Base-by-base conservation (phyloP, 2,888 invertebrate genomes). In the Rhabditophanes sp. region DNA sequence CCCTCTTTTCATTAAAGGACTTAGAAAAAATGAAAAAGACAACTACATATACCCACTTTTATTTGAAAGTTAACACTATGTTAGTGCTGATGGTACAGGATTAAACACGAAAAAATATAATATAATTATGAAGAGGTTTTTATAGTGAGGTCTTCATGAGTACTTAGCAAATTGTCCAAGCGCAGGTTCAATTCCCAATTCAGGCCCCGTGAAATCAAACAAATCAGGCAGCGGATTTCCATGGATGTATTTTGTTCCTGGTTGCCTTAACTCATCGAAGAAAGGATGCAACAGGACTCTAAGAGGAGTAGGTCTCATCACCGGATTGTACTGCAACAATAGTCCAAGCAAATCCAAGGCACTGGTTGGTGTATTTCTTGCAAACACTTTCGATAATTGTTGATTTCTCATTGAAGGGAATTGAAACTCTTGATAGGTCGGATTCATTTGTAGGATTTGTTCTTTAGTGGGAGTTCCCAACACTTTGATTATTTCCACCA, bases 391-490 rank as follows among this genome's bases (percentile, higher is more conserved):
- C 2, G 17, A 34, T 4, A 34, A 17, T 12, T 30, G 12, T 33
- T 9, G 3, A 12, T 33, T 34, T 12, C 37, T 20, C 9, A 22
- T 9, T 22, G 23, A 26, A 9, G n/a, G n/a, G n/a, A n/a, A n/a
- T n/a, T n/a, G n/a, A n/a, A n/a, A n/a, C n/a, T n/a, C n/a, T n/a
- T 90, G 88, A 69, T 99, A 99, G 72, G 96, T 93, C 53, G 93
- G 90, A 75, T 96, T 96, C 96, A 99, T 99, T 74, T 93, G 90
- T 66, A 87, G 78, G 67, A 99, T 99, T 75, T 96, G 93, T 72
- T 99, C 93, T 66, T 88, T 78, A 55, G 90, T 88, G 34, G 93
- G 93, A 56, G 88, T 93, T 56, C 93, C 93, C 66, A 93, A 75
- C 56, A 93, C 90, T 75, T 96, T 96, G 71, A 96, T 96, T 68